Conservation (phyloP, 2,888 invertebrate genomes). For the Lasioglossum oenotherae region DNA sequence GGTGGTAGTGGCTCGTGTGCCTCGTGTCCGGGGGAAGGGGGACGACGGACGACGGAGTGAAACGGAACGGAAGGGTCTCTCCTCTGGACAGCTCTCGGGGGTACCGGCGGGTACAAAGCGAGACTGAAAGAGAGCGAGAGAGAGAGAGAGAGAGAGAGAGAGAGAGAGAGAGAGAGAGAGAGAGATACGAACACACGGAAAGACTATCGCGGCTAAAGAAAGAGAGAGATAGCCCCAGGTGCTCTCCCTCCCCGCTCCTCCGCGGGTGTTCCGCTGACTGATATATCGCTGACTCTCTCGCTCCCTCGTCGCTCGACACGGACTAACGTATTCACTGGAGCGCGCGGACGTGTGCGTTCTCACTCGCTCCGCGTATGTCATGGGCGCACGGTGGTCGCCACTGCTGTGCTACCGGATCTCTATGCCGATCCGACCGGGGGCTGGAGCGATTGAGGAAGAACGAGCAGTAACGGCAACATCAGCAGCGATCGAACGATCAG, state of each 20-base stretch:
- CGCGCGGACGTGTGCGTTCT: slow-evolving; percentile 76
- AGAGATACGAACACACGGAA: slow-evolving; percentile 7
- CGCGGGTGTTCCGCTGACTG: slow-evolving; percentile 18
- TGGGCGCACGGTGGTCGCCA: slow-evolving; percentile 78
- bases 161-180: slow-evolving; percentile 22
- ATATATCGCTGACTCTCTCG: slow-evolving; percentile 9
- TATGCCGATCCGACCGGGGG: slow-evolving; percentile 72
- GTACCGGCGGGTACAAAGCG: slow-evolving; percentile 14
- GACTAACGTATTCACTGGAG: slow-evolving; percentile 69
- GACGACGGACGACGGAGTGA: slow-evolving; percentile 52
- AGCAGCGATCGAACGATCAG: slow-evolving; percentile 30
- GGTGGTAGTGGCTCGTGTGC: slow-evolving; percentile 53
- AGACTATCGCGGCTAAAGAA: background rate
- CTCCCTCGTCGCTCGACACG: slow-evolving; percentile 38
- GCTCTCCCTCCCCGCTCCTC: background rate
- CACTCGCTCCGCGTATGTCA: slow-evolving; percentile 82
- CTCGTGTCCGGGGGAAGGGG: slow-evolving; percentile 27
- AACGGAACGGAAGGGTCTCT: slow-evolving; percentile 63
- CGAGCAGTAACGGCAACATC: slow-evolving; percentile 31
- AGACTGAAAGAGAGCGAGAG: slow-evolving; percentile 29
- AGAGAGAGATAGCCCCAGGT: slow-evolving; percentile 14
- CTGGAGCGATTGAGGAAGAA: slow-evolving; percentile 38
- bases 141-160: slow-evolving; percentile 40
- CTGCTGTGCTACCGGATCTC: slow-evolving; percentile 72
- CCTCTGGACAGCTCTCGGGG: slow-evolving; percentile 58